These are phyloP conservation scores for Grus americana DNA, from an alignment of 2,113 vertebrate genomes.

Conservation along the genomic window DNA sequence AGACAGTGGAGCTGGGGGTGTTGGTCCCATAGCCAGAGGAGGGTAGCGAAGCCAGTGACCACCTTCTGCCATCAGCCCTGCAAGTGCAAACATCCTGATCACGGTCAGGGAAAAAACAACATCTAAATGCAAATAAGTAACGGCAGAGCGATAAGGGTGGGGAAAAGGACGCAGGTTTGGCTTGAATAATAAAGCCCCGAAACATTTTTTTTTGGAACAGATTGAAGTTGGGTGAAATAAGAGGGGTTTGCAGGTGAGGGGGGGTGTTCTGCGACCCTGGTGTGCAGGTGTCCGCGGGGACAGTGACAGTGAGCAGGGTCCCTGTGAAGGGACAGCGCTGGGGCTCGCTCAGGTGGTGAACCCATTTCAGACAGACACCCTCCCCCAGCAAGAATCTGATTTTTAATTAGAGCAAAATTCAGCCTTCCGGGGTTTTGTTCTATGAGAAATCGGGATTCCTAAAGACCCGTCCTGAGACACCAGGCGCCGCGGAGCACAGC, in stretches of 20 bases:
- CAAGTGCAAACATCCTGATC: not conserved
- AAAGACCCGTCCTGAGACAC: not conserved
- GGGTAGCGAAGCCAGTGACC: constrained; percentile 95
- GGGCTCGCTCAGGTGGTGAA: rapidly evolving
- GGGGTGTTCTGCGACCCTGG: not conserved
- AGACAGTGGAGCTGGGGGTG: constrained; percentile 95
- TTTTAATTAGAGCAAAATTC: not conserved
- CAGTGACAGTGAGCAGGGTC: not conserved
- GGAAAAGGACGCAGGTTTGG: not conserved
- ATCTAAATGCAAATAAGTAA: not conserved
- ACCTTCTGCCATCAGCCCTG: constrained; percentile 95
- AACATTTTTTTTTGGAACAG: not conserved
- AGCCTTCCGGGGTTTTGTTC: not conserved
- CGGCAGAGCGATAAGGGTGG: not conserved
- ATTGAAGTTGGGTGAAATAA: not conserved
- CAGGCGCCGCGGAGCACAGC: not conserved
- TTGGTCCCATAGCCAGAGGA: constrained; percentile 99
- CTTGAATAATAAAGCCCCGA: not conserved
- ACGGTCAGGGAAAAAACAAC: rapidly evolving
- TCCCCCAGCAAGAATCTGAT: not conserved
- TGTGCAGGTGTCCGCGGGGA: rapidly evolving
- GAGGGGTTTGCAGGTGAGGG: not conserved
- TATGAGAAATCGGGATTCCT: not conserved
- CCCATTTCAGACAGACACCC: not conserved
- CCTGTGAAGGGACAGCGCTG: rapidly evolving